Evolutionary conservation across 2,113 vertebrate species (phyloP).

Genomic region (Tupaia chinensis): DNA sequence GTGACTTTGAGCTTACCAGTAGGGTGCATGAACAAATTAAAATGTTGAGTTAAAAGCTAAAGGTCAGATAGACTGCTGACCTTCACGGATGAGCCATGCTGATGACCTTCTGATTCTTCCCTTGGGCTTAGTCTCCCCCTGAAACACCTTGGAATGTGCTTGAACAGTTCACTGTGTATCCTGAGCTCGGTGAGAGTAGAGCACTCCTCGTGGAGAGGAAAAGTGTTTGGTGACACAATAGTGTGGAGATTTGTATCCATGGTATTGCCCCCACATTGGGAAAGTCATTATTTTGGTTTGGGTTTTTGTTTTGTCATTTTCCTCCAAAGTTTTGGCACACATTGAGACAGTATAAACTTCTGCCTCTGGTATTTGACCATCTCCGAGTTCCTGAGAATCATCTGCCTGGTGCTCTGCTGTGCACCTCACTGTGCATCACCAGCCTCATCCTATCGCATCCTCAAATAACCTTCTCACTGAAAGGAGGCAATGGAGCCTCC

Average conservation of each 20-base stretch:
- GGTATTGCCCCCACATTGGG: fast-evolving
- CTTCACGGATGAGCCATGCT: fast-evolving
- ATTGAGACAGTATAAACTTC: fast-evolving
- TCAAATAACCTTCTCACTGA: fast-evolving
- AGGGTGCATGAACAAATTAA: fast-evolving
- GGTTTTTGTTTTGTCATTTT: neutral
- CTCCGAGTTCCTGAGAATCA: neutral
- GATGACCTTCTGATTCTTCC: neutral
- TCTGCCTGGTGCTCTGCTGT: fast-evolving
- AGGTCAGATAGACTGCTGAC: neutral
- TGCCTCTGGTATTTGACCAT: fast-evolving
- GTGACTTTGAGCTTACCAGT: fast-evolving
- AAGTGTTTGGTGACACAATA: fast-evolving
- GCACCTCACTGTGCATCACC: fast-evolving
- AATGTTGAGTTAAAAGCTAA: fast-evolving
- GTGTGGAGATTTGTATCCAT: fast-evolving
- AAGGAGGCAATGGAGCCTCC: neutral
- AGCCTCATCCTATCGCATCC: neutral
- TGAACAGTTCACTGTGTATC: fast-evolving
- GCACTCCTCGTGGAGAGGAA: fast-evolving
- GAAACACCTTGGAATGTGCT: neutral
- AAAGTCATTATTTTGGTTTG: neutral
- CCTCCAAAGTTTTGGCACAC: neutral
- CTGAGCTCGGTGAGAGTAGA: fast-evolving
- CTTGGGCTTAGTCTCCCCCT: neutral